Evolutionary conservation across 1,140 invertebrate genomes (phyloP), one percentile per base, ranked within the genome.

Genomic region (Drosophila sp.): DNA sequence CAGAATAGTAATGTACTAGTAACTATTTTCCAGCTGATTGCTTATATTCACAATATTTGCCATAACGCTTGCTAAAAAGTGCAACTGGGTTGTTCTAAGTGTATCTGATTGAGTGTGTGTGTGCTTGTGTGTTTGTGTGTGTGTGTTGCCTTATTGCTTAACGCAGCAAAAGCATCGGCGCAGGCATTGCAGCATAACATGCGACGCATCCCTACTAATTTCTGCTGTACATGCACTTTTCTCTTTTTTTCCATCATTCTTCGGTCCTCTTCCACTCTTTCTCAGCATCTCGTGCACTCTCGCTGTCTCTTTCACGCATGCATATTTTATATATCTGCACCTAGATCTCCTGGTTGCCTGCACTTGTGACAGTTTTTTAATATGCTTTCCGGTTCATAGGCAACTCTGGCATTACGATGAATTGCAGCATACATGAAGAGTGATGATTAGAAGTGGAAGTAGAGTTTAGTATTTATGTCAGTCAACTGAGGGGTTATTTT

Each of bases 161-260:
- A 86, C 82, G 78, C 82, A 87, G 82, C 82, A 86, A 75, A 86
- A 87, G 70, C 82, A 86, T 66, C 63, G 80, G 21, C 45, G 51
- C 63, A 81, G 66, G 38, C 70, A 43, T 40, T 66, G 63, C 63
- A 73, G 63, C 56, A 38, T 7, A 66, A 64, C n/a, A n/a, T n/a
- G n/a, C 63, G 80, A 18, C 45, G 51, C 61, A 29, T 62, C 59
- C 67, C 56, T 76, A 86, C 82, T 86, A 86, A 86, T 86, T 86
- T 86, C 63, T 86, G 82, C 82, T 78, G 82, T 82, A 87, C 75
- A 76, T 87, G 82, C 82, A 87, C 78, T 86, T 83, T 80, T 53
- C 29, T 16, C 11, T 25, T 36, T 75, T 78, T 46, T 57, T 40
- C 61, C 38, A 21, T 62, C n/a, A 25, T 80, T 41, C 43, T 45